phyloP scores from a whole-genome alignment of 2,888 invertebrate genomes.

The Pinctada fucata region DNA sequence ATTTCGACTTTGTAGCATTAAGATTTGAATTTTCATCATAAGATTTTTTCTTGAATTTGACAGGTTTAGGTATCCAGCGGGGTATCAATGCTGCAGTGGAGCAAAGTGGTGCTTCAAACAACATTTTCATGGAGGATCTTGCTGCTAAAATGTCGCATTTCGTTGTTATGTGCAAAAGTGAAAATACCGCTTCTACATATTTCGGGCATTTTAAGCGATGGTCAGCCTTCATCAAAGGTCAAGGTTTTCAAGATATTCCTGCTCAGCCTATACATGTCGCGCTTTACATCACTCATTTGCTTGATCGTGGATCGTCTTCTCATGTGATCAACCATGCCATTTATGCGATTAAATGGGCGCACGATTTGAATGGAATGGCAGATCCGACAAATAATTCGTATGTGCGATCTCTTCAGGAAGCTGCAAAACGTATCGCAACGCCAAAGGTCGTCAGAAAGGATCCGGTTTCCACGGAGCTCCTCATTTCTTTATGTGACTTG shows the following conservation, averaged over 20 bases:
- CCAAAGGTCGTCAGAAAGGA: no score
- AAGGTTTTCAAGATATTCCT: constrained; percentile 22
- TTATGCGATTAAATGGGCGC: constrained; percentile 43
- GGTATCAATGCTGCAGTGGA: neutral
- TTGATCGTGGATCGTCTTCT: constrained; percentile 29
- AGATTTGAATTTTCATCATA: neutral
- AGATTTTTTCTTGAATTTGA: neutral
- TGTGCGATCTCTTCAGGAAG: constrained; percentile 27
- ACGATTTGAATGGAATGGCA: constrained; percentile 8
- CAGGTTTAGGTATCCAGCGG: neutral
- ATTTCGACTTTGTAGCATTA: neutral
- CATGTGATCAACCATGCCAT: constrained; percentile 26
- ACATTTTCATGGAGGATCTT: neutral
- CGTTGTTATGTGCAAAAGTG: neutral
- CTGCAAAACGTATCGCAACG: constrained; percentile 27
- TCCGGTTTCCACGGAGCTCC: no score
- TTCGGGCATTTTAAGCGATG: neutral
- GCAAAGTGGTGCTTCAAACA: neutral
- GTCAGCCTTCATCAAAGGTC: neutral
- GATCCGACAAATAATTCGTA: constrained; percentile 36
- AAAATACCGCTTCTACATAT: neutral
- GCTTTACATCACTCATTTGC: constrained; percentile 35
- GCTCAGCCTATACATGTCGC: constrained; percentile 31
- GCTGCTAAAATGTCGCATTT: neutral
- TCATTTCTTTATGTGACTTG: constrained; percentile 20